Conservation (phyloP, 2,888 invertebrate genomes). For the Odontocolon sp. region DNA sequence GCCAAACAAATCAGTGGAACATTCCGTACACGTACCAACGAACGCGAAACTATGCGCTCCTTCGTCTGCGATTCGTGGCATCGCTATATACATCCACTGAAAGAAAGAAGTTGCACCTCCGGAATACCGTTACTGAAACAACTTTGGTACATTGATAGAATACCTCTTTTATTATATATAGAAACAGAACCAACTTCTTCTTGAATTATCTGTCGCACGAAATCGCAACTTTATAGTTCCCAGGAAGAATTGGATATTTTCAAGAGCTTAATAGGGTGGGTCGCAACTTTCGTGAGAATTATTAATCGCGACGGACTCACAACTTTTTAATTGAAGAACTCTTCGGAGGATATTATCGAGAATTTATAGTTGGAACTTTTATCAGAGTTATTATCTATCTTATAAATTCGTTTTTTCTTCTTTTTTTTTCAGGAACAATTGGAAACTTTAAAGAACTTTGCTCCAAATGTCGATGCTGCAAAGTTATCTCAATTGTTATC, state of each 20-base stretch:
- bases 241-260: conserved; percentile 84
- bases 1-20: conserved; percentile 66
- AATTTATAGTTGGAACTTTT: no score
- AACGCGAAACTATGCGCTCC: conserved; percentile 39
- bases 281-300: no score
- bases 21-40: conserved; percentile 62
- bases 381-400: no score
- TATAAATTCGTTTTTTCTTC: no score
- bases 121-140: conserved; percentile 28
- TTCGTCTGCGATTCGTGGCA: conserved; percentile 5
- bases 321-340: no score
- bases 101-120: neutral
- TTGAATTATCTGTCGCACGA: conserved; percentile 19
- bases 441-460: conserved; percentile 80
- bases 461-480: conserved; percentile 82
- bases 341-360: no score
- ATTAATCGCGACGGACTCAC: no score
- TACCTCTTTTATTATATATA: neutral
- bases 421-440: conserved; percentile 83
- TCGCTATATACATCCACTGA: conserved; percentile 63
- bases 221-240: no score
- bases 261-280: no score
- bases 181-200: conserved; percentile 50
- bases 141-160: conserved; percentile 18
- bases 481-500: conserved; percentile 82